Percentiles rank a stretch among this genome's conserved stretches.
Conservation (phyloP, 2,113 vertebrate species). For the Centropus bengalensis region DNA sequence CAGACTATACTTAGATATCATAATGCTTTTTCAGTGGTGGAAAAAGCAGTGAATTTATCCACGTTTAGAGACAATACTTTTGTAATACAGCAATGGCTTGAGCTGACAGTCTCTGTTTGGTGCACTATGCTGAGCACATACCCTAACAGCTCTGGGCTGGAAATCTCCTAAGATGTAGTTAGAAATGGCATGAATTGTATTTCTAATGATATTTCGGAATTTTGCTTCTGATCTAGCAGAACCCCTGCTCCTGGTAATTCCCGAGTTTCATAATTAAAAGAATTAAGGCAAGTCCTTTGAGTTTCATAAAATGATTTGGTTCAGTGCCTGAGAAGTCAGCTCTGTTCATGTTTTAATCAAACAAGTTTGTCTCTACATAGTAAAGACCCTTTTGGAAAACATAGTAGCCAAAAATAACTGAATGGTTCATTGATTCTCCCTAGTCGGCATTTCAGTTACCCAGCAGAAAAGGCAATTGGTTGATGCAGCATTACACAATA, state of each 20-base stretch:
- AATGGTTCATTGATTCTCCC: background rate
- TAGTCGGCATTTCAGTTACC: background rate
- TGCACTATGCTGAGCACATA: background rate
- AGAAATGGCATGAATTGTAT: background rate
- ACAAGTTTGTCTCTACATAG: background rate
- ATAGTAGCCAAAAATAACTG: background rate
- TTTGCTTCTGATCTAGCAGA: background rate
- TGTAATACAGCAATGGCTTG: background rate
- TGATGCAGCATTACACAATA: background rate
- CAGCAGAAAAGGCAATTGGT: background rate
- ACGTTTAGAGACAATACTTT: background rate
- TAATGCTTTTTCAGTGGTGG: background rate
- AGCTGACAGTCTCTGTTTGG: background rate
- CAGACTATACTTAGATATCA: background rate
- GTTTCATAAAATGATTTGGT: conserved; percentile 35
- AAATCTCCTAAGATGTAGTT: background rate
- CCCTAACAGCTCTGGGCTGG: background rate
- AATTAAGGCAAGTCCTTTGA: conserved; percentile 45
- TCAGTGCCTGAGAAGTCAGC: conserved; percentile 23
- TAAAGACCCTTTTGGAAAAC: conserved; percentile 15
- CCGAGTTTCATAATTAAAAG: conserved; percentile 2
- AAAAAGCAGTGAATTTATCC: background rate
- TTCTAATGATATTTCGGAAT: conserved; percentile 10
- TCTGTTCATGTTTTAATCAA: conserved; percentile 37
- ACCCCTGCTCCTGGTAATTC: background rate